phyloP scores from a whole-genome alignment of 2,888 invertebrate species.

The Trichopria drosophilae region DNA sequence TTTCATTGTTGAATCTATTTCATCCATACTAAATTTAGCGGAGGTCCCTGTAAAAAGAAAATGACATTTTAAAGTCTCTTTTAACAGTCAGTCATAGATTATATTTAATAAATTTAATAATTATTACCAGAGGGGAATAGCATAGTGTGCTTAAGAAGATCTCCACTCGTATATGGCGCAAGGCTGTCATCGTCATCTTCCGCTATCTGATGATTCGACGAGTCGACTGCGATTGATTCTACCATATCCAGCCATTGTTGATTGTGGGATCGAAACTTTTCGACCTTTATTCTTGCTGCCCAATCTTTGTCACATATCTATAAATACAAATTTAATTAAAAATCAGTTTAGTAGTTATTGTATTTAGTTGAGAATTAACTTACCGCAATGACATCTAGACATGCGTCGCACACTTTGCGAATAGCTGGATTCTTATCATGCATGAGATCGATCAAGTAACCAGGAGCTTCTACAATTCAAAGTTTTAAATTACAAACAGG shows the following conservation, averaged over 20 bases:
- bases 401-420: constrained; percentile 90
- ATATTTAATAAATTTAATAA: too few species aligned
- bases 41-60: constrained; percentile 39
- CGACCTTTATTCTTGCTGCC: constrained; percentile 90
- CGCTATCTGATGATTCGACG: constrained; percentile 60
- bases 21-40: constrained; percentile 48
- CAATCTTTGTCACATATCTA: constrained; percentile 82
- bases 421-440: constrained; percentile 95
- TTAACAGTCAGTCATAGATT: too few species aligned
- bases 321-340: constrained; percentile 23
- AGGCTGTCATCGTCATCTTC: constrained; percentile 68
- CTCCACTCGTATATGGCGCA: constrained; percentile 76
- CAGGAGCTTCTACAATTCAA: constrained; percentile 77
- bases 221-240: constrained; percentile 69
- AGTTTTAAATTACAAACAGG: not conserved
- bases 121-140: constrained; percentile 59
- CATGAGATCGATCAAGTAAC: constrained; percentile 94
- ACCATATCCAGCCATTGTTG: constrained; percentile 98
- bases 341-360: not conserved
- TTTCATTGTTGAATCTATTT: constrained; percentile 49
- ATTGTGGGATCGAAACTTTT: constrained; percentile 97
- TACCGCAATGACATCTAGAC: constrained; percentile 92
- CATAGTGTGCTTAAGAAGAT: constrained; percentile 67
- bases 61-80: not conserved
- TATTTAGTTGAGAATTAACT: constrained; percentile 42